Base-by-base conservation (phyloP, 2,797 vertebrate genomes). In the Myotis pilosus region DNA sequence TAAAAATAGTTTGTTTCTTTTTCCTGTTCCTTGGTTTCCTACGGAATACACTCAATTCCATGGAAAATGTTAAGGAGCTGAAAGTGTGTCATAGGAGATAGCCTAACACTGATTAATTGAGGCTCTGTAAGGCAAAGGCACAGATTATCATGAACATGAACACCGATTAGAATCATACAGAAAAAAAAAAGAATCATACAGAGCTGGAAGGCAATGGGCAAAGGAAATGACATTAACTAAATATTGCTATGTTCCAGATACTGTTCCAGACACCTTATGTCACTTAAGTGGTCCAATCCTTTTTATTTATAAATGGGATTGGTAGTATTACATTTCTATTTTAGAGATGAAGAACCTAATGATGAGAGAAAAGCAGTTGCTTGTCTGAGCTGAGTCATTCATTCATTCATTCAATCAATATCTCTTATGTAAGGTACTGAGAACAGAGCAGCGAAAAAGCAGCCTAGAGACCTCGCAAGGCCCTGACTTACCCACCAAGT, bases 221-320 rank as follows among this genome's bases (percentile, higher is more conserved):
- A 90, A 95, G 90, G 80, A 95, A 95, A 88, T 84, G 75, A 62
- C 38, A 89, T 92, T 94, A 90, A 86, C 85, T 92, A 94, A 96
- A 96, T 96, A 93, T 96, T 95, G 95, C 88, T 89, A 66, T 89
- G 88, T 96, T 89, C 79, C 92, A 89, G 95, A 95, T 80, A 53
- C 68, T 53, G 33, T 64, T 91, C 81, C 91, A 95, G 89, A 94
- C 49, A 88, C 38, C 91, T 94, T 93, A 53, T 20, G 2, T 96
- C 95, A 95, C 81, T 81, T 66, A 85, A 62, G 51, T 17, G 62
- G 60, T 23, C 64, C 20, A 94, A 85, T 83, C 53, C 51, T 49
- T 96, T 95, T 87, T 72, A 89, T 96, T 94, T 96, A 76, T 47
- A 93, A 95, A 91, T 12, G 36, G 81, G 36, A 33, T 75, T 92